Base-by-base conservation (phyloP, 2,888 invertebrate species). In the Dinocampus coccinellae region DNA sequence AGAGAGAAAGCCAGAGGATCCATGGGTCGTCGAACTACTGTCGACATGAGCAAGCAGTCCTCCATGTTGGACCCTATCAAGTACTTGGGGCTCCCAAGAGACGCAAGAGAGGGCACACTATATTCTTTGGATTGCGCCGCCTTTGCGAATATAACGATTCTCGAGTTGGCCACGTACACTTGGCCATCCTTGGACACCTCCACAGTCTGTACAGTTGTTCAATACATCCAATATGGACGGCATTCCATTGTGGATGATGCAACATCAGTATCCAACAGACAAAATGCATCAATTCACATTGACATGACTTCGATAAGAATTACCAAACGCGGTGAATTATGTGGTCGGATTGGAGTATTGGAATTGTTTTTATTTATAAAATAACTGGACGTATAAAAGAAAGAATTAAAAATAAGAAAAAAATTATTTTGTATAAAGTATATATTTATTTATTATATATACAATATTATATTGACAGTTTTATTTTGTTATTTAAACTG, bases 21-120 rank as follows among this genome's bases (percentile, higher is more conserved):
- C 75, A n/a, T 77, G 75, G 82, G 83, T 85, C 85, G 77, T 83
- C 81, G 84, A 85, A 84, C 85, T 79, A 81, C 78, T 16, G 47
- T 47, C 42, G 42, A 4, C n/a, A 42, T 42, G 42, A 42, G n/a
- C 78, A 78, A n/a, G n/a, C 42, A n/a, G n/a, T 13, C 7, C 24
- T 55, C 24, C 11, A 55, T 55, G 55, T 55, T 55, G 55, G 55
- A 55, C 55, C 55, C 52, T 26, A 55, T 29, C 20, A 58, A 29
- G 33, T 33, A 33, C 58, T 29, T 58, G 29, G 58, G 58, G 33
- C 78, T 71, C 73, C 71, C 68, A 70, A 70, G 74, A 71, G 60
- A 72, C 74, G 66, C 13, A 42, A 63, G 24, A 36, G 39, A 11
- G 55, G 55, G 26, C 55, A 26, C 39, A 42, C 13, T 6, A 39